phyloP scores from a whole-genome alignment of 1,140 invertebrate species.

The Zaprionus gabonicus region DNA sequence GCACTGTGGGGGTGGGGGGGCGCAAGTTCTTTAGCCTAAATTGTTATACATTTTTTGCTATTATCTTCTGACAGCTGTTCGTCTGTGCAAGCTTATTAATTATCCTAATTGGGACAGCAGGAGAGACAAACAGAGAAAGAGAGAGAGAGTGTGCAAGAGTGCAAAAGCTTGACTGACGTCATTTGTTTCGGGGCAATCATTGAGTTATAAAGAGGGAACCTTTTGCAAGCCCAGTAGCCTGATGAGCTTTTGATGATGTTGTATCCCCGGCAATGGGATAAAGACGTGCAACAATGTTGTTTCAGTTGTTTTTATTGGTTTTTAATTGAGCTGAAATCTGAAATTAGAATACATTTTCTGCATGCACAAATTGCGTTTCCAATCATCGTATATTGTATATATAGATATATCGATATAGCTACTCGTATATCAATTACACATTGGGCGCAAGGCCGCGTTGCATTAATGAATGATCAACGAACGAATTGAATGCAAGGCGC shows the following conservation, averaged over 20 bases:
- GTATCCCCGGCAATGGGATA: neutral
- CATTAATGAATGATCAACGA: constrained; percentile 46
- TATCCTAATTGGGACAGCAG: constrained; percentile 38
- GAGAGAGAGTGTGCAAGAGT: neutral
- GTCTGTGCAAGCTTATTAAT: constrained; percentile 36
- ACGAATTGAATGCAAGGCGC: constrained; percentile 51
- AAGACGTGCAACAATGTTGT: constrained; percentile 33
- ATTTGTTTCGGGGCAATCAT: constrained; percentile 28
- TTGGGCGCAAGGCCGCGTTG: constrained; percentile 69
- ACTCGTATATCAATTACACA: constrained; percentile 64
- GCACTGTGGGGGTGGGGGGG: neutral
- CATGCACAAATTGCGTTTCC: constrained; percentile 11
- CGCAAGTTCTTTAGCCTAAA: constrained; percentile 9
- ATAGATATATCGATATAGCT: constrained; percentile 24
- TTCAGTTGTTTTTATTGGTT: neutral
- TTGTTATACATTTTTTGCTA: constrained; percentile 1
- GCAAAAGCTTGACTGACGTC: constrained; percentile 40
- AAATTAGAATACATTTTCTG: constrained; percentile 11
- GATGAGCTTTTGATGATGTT: constrained; percentile 48
- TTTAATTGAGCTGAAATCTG: constrained; percentile 3
- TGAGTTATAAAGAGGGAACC: constrained; percentile 19
- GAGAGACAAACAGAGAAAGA: neutral
- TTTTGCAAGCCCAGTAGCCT: constrained; percentile 44
- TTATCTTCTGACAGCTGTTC: constrained; percentile 43
- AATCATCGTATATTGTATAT: neutral